Percentiles rank a stretch among this genome's conserved stretches.
Conservation (phyloP, 1,140 invertebrate species). For the Branchinecta lindahli region DNA sequence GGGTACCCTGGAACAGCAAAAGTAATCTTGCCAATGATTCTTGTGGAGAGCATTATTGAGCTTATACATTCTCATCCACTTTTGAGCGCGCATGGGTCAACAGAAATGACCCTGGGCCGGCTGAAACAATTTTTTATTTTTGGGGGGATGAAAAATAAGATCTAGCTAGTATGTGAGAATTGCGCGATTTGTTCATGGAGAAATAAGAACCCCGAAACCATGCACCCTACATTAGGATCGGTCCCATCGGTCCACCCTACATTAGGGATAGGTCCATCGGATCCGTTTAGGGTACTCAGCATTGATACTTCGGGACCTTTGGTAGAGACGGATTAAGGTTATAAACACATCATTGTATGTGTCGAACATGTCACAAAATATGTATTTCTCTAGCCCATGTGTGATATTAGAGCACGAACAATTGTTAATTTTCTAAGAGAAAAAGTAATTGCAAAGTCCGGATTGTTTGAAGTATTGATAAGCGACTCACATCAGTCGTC, state of each 20-base stretch:
- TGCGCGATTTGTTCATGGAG: neutral
- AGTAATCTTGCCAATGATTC: neutral
- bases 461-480: conserved; percentile 1
- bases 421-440: neutral
- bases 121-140: neutral
- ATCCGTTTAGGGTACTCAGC: conserved; percentile 5
- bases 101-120: neutral
- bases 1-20: neutral
- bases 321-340: neutral
- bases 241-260: no score
- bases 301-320: neutral
- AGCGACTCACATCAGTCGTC: neutral
- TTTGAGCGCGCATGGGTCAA: neutral
- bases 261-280: no score
- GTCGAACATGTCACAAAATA: neutral
- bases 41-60: neutral
- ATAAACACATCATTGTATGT: neutral
- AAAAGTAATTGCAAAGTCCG: neutral
- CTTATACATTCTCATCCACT: neutral
- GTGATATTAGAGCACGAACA: neutral
- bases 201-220: neutral
- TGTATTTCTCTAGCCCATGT: neutral
- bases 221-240: neutral
- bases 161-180: neutral
- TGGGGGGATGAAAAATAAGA: neutral